phyloP scores from a whole-genome alignment of 2,113 vertebrate species.

The Nibea albiflora region DNA sequence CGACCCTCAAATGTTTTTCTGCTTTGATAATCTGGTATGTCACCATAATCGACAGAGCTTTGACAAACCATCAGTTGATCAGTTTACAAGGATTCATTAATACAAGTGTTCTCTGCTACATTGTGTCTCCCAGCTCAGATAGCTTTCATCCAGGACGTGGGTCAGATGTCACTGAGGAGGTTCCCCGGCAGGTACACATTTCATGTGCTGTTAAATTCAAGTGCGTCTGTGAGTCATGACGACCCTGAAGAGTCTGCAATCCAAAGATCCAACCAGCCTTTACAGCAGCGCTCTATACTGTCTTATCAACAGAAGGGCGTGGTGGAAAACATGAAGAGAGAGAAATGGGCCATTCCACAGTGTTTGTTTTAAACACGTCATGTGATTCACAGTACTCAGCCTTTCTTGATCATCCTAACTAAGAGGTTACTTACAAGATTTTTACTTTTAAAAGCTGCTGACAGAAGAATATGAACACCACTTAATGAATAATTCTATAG shows the following conservation, averaged over 20 bases:
- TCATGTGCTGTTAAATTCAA: background rate
- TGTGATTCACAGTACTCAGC: background rate
- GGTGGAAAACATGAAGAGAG: background rate
- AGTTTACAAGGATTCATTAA: background rate
- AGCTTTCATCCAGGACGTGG: conserved; percentile 93
- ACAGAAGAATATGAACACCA: background rate
- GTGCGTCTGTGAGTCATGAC: background rate
- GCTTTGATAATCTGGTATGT: background rate
- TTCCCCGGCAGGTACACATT: conserved; percentile 86
- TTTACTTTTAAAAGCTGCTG: too few relatives aligned
- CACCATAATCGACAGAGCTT: background rate
- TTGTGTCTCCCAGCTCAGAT: conserved; percentile 88
- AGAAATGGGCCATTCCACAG: background rate
- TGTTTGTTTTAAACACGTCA: background rate
- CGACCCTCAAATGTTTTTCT: background rate
- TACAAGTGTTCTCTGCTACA: background rate
- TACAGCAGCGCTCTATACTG: background rate
- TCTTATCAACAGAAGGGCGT: background rate
- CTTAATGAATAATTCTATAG: background rate
- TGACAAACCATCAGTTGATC: background rate
- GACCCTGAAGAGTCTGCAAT: background rate
- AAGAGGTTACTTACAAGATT: background rate
- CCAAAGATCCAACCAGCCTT: background rate
- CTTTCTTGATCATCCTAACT: background rate
- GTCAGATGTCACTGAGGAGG: conserved; percentile 88